A percentile compares a stretch with the other conserved stretches of the same genome.
phyloP scores from a whole-genome alignment of 2,797 vertebrate species.

The Argyrosomus regius region DNA sequence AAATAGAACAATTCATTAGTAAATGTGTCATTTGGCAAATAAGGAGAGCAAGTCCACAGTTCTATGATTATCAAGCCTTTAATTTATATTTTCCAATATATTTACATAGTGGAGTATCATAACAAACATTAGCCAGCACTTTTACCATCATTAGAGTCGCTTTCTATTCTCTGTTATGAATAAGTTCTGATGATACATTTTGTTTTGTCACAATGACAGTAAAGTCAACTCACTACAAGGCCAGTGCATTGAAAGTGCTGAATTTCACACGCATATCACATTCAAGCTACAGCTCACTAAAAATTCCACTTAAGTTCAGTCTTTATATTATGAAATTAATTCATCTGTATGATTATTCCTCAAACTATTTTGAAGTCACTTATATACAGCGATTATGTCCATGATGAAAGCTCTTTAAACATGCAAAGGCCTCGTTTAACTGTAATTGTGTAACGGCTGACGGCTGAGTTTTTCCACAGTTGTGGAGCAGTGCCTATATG shows the following conservation, averaged over 20 bases:
- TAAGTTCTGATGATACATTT: not conserved
- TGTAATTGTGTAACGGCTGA: not conserved
- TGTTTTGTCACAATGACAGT: not conserved
- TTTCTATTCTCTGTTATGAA: not conserved
- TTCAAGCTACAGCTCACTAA: not conserved
- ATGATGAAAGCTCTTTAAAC: conserved; percentile 1
- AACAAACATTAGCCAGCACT: not conserved
- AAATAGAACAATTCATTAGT: not conserved
- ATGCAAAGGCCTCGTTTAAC: not conserved
- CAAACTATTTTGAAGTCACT: not conserved
- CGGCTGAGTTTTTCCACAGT: not conserved
- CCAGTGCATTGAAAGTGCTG: not conserved
- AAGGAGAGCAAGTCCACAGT: not conserved
- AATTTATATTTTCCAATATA: not conserved
- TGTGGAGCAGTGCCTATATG: not conserved
- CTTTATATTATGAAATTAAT: not conserved
- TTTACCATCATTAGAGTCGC: not conserved
- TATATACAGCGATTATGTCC: not conserved
- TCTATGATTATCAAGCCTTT: not conserved
- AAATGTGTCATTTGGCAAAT: not conserved
- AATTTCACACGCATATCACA: not conserved
- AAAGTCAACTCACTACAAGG: conserved; percentile 8
- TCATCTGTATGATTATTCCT: not conserved
- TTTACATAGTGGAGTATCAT: not conserved
- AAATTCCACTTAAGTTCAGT: not conserved